A percentile compares a stretch with the other conserved stretches of the same genome.
Conservation (phyloP, 2,888 invertebrate species). For the Noctua fimbriata region DNA sequence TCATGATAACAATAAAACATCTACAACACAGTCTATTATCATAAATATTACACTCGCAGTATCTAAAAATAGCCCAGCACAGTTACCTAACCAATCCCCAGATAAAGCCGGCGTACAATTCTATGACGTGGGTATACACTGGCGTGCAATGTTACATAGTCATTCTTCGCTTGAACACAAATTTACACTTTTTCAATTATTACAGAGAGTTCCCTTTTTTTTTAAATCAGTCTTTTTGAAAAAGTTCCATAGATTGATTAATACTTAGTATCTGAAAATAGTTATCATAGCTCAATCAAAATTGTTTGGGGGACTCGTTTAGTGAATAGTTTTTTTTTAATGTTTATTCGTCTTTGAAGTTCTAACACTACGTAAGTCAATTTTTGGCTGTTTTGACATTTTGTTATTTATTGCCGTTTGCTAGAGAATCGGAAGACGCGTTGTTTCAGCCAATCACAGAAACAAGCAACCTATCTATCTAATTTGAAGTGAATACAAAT, state of each 20-base stretch:
- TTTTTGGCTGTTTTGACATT: no score
- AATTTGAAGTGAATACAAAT: no score
- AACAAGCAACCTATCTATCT: no score
- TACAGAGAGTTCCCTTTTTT: background rate
- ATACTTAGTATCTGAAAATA: background rate
- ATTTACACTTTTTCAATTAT: conserved; percentile 13
- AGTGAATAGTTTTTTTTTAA: background rate
- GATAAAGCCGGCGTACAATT: background rate
- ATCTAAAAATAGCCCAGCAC: conserved; percentile 15
- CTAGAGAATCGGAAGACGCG: no score
- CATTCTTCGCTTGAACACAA: conserved; percentile 11
- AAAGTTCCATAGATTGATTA: background rate
- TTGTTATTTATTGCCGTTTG: no score
- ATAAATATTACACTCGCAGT: background rate
- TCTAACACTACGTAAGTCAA: no score
- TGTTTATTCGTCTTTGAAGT: background rate
- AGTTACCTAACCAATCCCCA: conserved; percentile 9
- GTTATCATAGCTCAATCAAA: background rate
- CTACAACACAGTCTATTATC: background rate
- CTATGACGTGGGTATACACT: conserved; percentile 22
- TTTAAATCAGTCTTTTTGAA: background rate
- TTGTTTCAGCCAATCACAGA: no score
- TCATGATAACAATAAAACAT: background rate
- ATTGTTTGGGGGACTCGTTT: background rate
- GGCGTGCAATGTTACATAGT: conserved; percentile 10